A percentile compares a stretch with the other conserved stretches of the same genome.
These are phyloP conservation scores for Acleris laterana DNA, from an alignment of 2,888 invertebrate species.

Conservation along the genomic window DNA sequence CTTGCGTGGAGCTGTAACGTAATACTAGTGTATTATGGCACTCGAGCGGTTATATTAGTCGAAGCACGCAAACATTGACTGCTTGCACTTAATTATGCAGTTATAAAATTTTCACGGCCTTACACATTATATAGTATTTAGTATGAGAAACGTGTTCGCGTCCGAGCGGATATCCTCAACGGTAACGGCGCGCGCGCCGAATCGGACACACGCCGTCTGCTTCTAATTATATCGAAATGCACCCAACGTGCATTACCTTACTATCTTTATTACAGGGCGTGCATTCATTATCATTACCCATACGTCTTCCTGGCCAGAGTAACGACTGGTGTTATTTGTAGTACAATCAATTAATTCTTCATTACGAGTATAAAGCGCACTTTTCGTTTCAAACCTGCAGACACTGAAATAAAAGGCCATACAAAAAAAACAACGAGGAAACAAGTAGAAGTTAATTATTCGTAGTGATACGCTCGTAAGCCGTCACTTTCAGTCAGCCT, in stretches of 20 bases:
- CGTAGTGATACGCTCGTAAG: no score
- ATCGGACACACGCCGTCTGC: slow-evolving; percentile 48
- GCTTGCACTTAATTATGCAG: slow-evolving; percentile 48
- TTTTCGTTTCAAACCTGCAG: no score
- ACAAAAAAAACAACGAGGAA: no score
- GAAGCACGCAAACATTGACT: slow-evolving; percentile 51
- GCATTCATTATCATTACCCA: slow-evolving; percentile 22
- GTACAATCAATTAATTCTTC: no score
- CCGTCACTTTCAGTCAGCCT: no score
- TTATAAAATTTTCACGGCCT: slow-evolving; percentile 50
- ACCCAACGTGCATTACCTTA: slow-evolving; percentile 21
- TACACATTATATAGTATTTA: slow-evolving; percentile 45
- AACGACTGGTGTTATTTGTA: neutral
- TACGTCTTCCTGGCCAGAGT: neutral
- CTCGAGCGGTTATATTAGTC: slow-evolving; percentile 39
- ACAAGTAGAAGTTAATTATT: no score
- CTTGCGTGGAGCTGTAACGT: slow-evolving; percentile 32
- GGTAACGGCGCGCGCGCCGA: slow-evolving; percentile 48
- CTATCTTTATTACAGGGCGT: slow-evolving; percentile 31
- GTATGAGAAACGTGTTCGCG: slow-evolving; percentile 58
- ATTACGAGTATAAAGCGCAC: no score
- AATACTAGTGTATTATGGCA: slow-evolving; percentile 27
- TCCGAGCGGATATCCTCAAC: slow-evolving; percentile 73
- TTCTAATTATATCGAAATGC: slow-evolving; percentile 43
- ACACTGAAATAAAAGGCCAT: no score